Base-by-base conservation (phyloP, 92 coral and sea anemone genomes). In the Nematostella vectensis region DNA sequence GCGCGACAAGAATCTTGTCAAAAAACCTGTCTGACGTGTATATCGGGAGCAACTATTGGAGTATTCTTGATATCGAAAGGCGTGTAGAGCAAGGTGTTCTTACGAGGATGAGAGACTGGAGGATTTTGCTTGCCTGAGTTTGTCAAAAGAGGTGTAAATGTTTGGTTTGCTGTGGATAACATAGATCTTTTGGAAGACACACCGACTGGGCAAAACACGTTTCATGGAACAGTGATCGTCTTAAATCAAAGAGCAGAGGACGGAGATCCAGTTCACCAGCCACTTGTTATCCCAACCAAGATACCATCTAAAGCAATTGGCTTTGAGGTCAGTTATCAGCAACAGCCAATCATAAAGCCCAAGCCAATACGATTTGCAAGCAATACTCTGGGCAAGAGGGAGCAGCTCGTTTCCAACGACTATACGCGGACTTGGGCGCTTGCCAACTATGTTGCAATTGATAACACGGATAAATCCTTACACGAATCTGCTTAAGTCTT, bases 351-450 rank as follows among this genome's bases (percentile, higher is more conserved):
- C 15, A 33, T 33, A 6, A 33, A 33, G 40, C 40, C 40, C 40
- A 33, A 33, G 15, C 40, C 40, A 6, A 15, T 33, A 6, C 40
- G 40, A 33, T 33, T 33, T 33, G 40, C 6, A 15, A 33, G 8
- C 40, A 6, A 33, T 15, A 33, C 6, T 33, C 40, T 33, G 40
- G 40, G 40, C 6, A 33, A 33, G 40, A 33, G 40, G 40, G 15
- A 6, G 28, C 50, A 59, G 47, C 25, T 31, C 27, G 36, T 25
- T 38, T 20, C 51, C 2, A 66, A 47, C 20, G 61, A 66, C 27
- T 66, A 48, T 52, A 25, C 49, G 27, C 73, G 56, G 25, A 44
- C 73, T 40, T 54, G 65, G 72, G 72, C 65, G 53, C 53, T 54
- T 38, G 55, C 72, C 13, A 65, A 65, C 72, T 65, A 55, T 29